Evolutionary conservation across 1,140 invertebrate species (phyloP).

Genomic region (Drosophila persimilis): DNA sequence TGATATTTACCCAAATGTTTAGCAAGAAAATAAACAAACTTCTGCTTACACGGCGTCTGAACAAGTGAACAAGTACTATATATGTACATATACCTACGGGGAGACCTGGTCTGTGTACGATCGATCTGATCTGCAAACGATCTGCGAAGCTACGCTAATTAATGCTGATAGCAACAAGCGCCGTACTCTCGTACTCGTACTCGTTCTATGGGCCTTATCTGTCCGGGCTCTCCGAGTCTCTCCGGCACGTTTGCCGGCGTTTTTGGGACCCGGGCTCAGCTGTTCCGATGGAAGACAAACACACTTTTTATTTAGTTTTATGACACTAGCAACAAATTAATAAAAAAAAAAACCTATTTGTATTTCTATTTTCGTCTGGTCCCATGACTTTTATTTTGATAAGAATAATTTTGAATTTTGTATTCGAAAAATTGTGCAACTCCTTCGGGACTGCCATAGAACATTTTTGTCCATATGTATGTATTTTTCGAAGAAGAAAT

Average conservation of each 20-base stretch:
- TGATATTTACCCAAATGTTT: constrained; percentile 72
- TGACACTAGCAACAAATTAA: constrained; percentile 28
- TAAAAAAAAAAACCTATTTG: neutral
- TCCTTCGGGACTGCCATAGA: neutral
- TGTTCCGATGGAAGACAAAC: constrained; percentile 28
- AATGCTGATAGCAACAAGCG: constrained; percentile 41
- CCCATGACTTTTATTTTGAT: constrained; percentile 16
- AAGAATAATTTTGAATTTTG: constrained; percentile 8
- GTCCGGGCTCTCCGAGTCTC: neutral
- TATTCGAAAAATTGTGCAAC: constrained; percentile 18
- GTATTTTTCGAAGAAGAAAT: constrained; percentile 4
- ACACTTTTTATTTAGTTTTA: constrained; percentile 15
- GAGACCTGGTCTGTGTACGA: constrained; percentile 5
- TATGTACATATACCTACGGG: constrained; percentile 12
- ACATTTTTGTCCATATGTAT: neutral
- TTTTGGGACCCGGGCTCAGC: constrained; percentile 16
- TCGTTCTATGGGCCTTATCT: constrained; percentile 5
- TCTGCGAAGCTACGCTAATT: constrained; percentile 36
- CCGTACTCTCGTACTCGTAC: neutral
- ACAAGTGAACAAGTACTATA: neutral
- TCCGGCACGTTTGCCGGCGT: constrained; percentile 24
- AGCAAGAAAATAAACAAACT: constrained; percentile 44
- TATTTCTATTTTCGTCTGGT: constrained; percentile 27
- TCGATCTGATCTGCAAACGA: constrained; percentile 43
- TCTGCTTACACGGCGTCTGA: constrained; percentile 39